Base-by-base conservation (phyloP, 2,888 invertebrate genomes). In the Tineola bisselliella region DNA sequence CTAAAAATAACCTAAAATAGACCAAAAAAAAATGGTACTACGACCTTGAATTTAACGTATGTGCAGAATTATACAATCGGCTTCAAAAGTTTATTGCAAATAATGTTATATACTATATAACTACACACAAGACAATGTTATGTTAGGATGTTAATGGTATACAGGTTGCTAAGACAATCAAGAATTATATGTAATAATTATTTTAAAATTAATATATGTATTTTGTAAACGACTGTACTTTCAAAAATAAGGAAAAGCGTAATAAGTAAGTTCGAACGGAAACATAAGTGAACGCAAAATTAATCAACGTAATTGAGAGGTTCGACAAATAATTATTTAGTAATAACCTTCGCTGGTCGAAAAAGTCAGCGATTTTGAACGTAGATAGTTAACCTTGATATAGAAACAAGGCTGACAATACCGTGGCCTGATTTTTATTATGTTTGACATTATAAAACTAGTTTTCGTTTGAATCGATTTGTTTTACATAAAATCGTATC, bases 301-400 rank as follows among this genome's bases (percentile, higher is more conserved):
- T 38, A 38, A 38, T 38, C 38, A 38, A n/a, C 10, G 12, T 25
- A 54, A 54, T 54, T 17, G 25, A 54, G 18, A 54, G 54, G 54
- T 25, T 17, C 3, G 25, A 54, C 5, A 54, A 54, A n/a, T 12
- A 6, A 54, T 54, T 8, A 48, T 15, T 1, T 48, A 52, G 52
- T 54, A 54, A 12, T 12, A 12, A 54, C 54, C 54, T 54, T 25
- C 18, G 19, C 11, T 12, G 19, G 10, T 18, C 6, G n/a, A 54
- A 54, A 19, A 19, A 54, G n/a, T 54, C 54, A 54, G 25, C 25
- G 54, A 54, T 54, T 25, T 54, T 54, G 54, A 25, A 17, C 25
- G 54, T 54, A 54, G 18, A 54, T 25, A 54, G 25, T 54, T 18
- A 25, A 54, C 54, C 54, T 54, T 54, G 54, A 18, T 25, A 48